Base-by-base conservation (phyloP, 1,140 invertebrate genomes). In the Semibalanus balanoides region DNA sequence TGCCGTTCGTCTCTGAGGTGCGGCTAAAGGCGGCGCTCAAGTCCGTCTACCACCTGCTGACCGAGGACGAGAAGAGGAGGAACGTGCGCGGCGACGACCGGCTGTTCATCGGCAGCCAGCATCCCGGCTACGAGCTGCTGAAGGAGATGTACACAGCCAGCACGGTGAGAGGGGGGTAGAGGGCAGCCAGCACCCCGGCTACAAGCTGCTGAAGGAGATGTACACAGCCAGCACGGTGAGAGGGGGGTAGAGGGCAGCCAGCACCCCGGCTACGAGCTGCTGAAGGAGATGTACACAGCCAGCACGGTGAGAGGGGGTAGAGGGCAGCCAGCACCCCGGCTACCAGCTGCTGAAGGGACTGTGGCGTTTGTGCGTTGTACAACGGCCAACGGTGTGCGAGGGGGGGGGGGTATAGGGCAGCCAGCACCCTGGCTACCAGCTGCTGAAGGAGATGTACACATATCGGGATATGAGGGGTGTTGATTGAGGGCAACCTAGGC, bases 1-100 rank as follows among this genome's bases (percentile, higher is more conserved):
- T 99, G 74, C 98, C 98, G 43, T 99, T 99, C 86, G 97, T 99
- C 0, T 96, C 99, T 82, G 97, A 99, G 85, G 88, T 88, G 73
- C 78, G 80, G 78, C 86, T 99, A 30, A 93, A 97, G 81, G 91
- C 91, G 80, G 94, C 96, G 0, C 84, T 99, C 29, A 85, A 90
- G 78, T 88, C 89, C 7, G 93, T 92, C 80, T 96, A 97, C 81
- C 83, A 87, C 0, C 84, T 88, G 75, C 84, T 99, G 40, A 92
- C 94, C 0, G 85, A 88, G 69, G 93, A 90, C 78, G 96, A 98
- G 86, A 89, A 78, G 74, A 83, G 83, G 75, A 83, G 89, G 77
- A 90, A 90, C 83, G 81, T 84, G 14, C 86, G 89, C 73, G 94
- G 94, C 27, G 88, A 91, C 81, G 93, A 95, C 82, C 86, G 89